Evolutionary conservation across 2,888 invertebrate genomes (phyloP), one percentile per base, ranked within the genome.

Genomic region (Ommatoiulus sabulosus): DNA sequence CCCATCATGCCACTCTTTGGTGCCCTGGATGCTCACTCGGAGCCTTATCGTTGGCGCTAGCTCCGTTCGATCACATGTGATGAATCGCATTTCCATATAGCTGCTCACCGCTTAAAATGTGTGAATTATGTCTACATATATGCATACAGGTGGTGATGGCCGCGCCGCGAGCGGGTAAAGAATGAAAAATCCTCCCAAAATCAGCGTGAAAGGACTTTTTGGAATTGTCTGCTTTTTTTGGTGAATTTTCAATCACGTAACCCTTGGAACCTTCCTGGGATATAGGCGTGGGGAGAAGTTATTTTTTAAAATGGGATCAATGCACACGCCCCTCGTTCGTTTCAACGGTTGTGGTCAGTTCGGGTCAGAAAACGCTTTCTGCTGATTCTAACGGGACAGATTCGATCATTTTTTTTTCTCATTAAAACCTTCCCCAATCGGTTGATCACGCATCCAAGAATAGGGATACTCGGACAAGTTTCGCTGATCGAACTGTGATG

Each of bases 1-100:
- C 80, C 80, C 80, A 80, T 80, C 35, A 80, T 80, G 80, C 80
- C 80, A 80, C 80, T 80, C 80, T 80, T 80, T 80, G 80, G 80
- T 80, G 15, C 80, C 80, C 80, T 80, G 80, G 80, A 80, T 80
- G 80, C 80, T 80, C 80, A 80, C 80, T 80, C 35, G 35, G 80
- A 12, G 35, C 80, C 80, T 80, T 12, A 15, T 35, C 35, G 35
- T 12, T 80, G 80, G 80, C 72, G 24, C 80, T 80, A 35, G 35
- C 35, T 80, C 17, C 24, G 35, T 43, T 15, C 80, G 10, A 80
- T 80, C 80, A 43, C 12, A 80, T 35, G 35, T 80, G 80, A 80
- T 80, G 35, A 80, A 80, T 80, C 80, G 15, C 80, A 80, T 80
- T 80, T 80, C 80, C 80, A 80, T 80, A 80, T 43, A 80, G 80